Conservation (phyloP, 2,888 invertebrate genomes). For the Drosophila percnosoma region DNA sequence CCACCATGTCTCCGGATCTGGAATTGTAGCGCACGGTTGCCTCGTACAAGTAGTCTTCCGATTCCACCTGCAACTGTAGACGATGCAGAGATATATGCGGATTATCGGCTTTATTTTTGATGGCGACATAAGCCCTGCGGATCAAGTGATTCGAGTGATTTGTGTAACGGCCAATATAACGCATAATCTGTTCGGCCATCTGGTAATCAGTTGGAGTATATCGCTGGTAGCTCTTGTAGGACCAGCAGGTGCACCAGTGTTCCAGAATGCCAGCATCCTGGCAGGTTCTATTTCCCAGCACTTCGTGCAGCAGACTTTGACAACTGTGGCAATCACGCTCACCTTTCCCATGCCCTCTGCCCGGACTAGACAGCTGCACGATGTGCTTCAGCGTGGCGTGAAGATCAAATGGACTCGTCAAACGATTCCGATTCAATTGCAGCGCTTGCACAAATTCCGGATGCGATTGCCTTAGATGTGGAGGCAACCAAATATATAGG, state of each 20-base stretch:
- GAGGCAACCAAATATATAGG: constrained; percentile 89
- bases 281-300: constrained; percentile 80
- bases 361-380: constrained; percentile 82
- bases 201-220: background rate
- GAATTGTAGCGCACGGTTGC: constrained; percentile 22
- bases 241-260: constrained; percentile 82
- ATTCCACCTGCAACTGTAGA: constrained; percentile 3
- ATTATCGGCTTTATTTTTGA: constrained; percentile 11
- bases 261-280: constrained; percentile 53
- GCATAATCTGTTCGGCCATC: constrained; percentile 1
- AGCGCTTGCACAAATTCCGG: constrained; percentile 86
- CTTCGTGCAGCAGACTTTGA: constrained; percentile 87
- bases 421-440: constrained; percentile 87
- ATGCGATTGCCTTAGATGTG: constrained; percentile 86
- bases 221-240: constrained; percentile 66
- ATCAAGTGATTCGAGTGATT: background rate
- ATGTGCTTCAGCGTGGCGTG: constrained; percentile 89
- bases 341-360: background rate
- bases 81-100: constrained; percentile 6
- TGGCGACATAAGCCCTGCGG: background rate
- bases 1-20: constrained; percentile 1
- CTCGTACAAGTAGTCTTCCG: constrained; percentile 8
- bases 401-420: constrained; percentile 90
- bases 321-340: constrained; percentile 87
- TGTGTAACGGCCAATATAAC: background rate